Evolutionary conservation across 2,797 vertebrate species (phyloP).

Genomic region (Capromys pilorides): DNA sequence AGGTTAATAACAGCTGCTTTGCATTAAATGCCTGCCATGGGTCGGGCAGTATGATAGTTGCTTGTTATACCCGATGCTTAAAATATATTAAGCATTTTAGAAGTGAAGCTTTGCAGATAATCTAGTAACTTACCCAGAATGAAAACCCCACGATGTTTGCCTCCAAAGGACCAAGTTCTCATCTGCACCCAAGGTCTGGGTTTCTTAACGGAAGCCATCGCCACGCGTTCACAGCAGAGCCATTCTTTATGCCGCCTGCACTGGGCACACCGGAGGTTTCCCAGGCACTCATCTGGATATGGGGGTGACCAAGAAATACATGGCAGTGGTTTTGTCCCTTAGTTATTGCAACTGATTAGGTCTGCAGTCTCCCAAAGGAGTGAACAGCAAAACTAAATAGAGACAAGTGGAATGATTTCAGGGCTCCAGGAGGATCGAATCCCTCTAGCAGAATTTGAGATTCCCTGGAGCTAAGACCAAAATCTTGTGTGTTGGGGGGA

Average conservation of each 20-base stretch:
- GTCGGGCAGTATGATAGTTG: neutral
- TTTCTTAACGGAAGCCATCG: conserved; percentile 8
- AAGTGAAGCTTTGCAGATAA: neutral
- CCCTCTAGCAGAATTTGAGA: too few relatives aligned
- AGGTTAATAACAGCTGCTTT: neutral
- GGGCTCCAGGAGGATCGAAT: too few relatives aligned
- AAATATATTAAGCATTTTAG: neutral
- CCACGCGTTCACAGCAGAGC: neutral
- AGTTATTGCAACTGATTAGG: too few relatives aligned
- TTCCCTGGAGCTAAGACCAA: too few relatives aligned
- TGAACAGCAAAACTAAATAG: too few relatives aligned
- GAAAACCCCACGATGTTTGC: neutral
- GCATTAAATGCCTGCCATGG: neutral
- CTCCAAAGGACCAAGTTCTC: neutral
- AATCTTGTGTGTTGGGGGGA: too few relatives aligned
- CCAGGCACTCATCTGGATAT: neutral
- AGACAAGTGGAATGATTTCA: too few relatives aligned
- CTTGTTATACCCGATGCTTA: neutral
- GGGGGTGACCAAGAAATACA: neutral
- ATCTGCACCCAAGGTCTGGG: neutral
- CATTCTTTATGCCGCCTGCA: neutral
- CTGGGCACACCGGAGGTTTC: neutral
- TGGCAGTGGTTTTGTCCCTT: too few relatives aligned
- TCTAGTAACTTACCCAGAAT: neutral
- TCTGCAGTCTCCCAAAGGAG: too few relatives aligned